A percentile compares a stretch with the other conserved stretches of the same genome.
These are phyloP conservation scores for Eidolon helvum DNA, from an alignment of 2,113 vertebrate species.

Conservation along the genomic window DNA sequence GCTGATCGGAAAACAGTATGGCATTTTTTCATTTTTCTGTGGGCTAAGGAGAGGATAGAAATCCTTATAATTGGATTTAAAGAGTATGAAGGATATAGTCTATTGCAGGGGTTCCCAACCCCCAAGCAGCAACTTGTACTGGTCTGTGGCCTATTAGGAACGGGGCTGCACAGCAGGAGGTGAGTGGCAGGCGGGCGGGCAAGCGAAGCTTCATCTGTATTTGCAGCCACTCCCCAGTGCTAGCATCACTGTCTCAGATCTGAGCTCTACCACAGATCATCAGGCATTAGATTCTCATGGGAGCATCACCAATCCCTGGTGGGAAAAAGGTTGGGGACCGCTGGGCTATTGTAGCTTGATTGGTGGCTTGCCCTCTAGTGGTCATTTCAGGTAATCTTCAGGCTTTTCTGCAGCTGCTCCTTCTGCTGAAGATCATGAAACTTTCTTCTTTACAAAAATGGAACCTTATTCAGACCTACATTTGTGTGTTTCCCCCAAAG, in stretches of 20 bases:
- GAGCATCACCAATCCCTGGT: too few species aligned
- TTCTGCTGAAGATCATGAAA: neutral
- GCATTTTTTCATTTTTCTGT: neutral
- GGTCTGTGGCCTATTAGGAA: too few species aligned
- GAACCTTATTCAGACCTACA: neutral
- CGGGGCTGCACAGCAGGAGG: too few species aligned
- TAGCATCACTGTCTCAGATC: too few species aligned
- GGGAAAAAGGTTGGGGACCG: too few species aligned
- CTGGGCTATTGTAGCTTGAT: neutral
- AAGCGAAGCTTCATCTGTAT: too few species aligned
- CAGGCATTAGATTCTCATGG: too few species aligned
- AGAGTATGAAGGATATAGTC: rapidly evolving
- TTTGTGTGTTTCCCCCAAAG: neutral
- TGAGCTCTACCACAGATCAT: too few species aligned
- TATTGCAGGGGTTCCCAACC: neutral
- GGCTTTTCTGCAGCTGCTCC: neutral
- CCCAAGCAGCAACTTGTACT: too few species aligned
- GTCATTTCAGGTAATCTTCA: neutral
- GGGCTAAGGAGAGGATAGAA: neutral
- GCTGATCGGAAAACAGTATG: neutral
- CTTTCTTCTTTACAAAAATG: neutral
- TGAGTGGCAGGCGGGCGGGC: too few species aligned
- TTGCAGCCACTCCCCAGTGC: too few species aligned
- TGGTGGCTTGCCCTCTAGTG: neutral
- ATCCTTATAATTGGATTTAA: neutral